Percentiles rank a stretch among this genome's conserved stretches.
Conservation (phyloP, 2,797 vertebrate species). For the Bovichtus diacanthus region DNA sequence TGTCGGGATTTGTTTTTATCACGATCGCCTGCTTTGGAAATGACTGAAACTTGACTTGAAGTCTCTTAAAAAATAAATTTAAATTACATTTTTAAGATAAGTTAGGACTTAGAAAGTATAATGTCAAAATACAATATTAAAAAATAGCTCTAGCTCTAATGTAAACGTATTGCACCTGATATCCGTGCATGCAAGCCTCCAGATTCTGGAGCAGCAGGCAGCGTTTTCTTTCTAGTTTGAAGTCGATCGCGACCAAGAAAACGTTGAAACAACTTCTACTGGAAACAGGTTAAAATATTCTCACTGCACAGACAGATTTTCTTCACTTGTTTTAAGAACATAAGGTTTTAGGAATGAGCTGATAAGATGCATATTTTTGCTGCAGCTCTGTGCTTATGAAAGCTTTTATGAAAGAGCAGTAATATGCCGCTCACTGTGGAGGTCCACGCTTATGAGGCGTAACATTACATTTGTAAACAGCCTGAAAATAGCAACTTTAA, state of each 20-base stretch:
- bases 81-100: not conserved
- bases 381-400: constrained; percentile 25
- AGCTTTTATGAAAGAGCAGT: constrained; percentile 28
- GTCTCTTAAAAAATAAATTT: too few relatives aligned
- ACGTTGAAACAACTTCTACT: not conserved
- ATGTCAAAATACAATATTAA: not conserved
- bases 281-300: not conserved
- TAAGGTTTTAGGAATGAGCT: not conserved
- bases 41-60: too few relatives aligned
- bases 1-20: too few relatives aligned
- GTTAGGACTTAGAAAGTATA: not conserved
- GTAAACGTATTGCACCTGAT: not conserved
- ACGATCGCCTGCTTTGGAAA: too few relatives aligned
- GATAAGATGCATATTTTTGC: constrained; percentile 8
- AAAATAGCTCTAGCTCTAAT: not conserved
- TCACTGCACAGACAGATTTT: not conserved
- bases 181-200: not conserved
- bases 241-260: too few relatives aligned
- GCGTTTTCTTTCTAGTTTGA: not conserved
- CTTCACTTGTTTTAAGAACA: not conserved
- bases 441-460: constrained; percentile 36
- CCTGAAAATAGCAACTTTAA: constrained; percentile 20
- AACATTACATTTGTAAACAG: constrained; percentile 25
- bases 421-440: constrained; percentile 34
- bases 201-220: not conserved